Percentiles rank a stretch among this genome's conserved stretches.
These are phyloP conservation scores for Lamprotornis superbus DNA, from an alignment of 2,113 vertebrate genomes.

Conservation along the genomic window DNA sequence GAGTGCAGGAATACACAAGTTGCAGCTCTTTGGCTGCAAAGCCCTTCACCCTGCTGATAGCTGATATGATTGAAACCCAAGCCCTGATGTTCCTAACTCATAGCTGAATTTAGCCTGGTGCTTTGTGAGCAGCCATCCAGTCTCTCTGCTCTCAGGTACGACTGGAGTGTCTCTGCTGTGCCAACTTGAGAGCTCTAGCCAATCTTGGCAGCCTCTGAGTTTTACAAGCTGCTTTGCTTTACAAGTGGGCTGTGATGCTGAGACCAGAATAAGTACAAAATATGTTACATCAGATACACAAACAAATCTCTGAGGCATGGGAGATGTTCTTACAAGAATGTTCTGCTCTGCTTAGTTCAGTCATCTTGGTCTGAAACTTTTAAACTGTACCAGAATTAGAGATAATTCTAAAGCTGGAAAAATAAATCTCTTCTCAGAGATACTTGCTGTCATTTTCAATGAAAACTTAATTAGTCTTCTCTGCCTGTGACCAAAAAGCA, in stretches of 20 bases:
- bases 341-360: constrained; percentile 51
- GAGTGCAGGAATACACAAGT: not conserved
- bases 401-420: constrained; percentile 38
- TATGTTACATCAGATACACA: constrained; percentile 53
- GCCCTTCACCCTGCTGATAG: not conserved
- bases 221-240: constrained; percentile 28
- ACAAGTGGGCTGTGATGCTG: not conserved
- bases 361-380: constrained; percentile 33
- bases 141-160: not conserved
- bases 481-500: constrained; percentile 14
- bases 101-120: not conserved
- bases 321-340: constrained; percentile 33
- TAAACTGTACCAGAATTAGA: constrained; percentile 18
- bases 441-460: not conserved
- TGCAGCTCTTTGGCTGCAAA: not conserved
- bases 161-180: not conserved
- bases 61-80: not conserved
- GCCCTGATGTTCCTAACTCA: not conserved
- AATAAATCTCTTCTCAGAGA: constrained; percentile 20
- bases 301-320: constrained; percentile 45
- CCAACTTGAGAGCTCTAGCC: not conserved
- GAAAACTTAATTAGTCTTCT: constrained; percentile 62
- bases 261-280: constrained; percentile 25
- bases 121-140: not conserved
- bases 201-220: constrained; percentile 3